Conservation (phyloP, 1,140 invertebrate species). For the Drosophila sturtevanti region DNA sequence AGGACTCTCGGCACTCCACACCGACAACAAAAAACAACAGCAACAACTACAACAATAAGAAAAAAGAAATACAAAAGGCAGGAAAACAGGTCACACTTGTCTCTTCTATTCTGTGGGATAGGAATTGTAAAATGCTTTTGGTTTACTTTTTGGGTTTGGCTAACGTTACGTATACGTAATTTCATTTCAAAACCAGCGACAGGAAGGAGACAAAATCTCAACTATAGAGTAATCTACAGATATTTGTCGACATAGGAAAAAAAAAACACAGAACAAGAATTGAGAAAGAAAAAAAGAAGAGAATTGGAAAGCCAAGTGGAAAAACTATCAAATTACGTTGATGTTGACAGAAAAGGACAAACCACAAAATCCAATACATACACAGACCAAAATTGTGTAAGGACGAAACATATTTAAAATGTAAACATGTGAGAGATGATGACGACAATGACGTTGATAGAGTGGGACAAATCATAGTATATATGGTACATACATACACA, state of each 20-base stretch:
- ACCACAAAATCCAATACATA: slow-evolving; percentile 47
- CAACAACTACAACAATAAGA: background rate
- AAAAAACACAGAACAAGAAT: slow-evolving; percentile 25
- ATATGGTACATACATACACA: background rate
- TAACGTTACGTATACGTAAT: slow-evolving; percentile 66
- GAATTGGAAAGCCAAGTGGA: slow-evolving; percentile 61
- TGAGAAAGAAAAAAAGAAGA: slow-evolving; percentile 24
- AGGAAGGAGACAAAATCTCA: background rate
- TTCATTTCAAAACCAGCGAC: slow-evolving; percentile 44
- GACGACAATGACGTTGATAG: slow-evolving; percentile 36
- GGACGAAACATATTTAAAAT: slow-evolving; percentile 64
- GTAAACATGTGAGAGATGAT: slow-evolving; percentile 43
- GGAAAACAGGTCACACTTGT: slow-evolving; percentile 13
- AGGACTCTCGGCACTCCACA: background rate
- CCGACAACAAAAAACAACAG: slow-evolving; percentile 17
- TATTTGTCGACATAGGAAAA: background rate
- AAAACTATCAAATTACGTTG: slow-evolving; percentile 76
- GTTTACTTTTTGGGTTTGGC: slow-evolving; percentile 32
- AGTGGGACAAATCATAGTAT: slow-evolving; percentile 23
- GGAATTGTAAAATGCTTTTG: slow-evolving; percentile 36
- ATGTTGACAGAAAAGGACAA: slow-evolving; percentile 53
- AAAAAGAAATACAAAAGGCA: background rate
- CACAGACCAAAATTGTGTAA: slow-evolving; percentile 45
- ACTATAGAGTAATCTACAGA: slow-evolving; percentile 9
- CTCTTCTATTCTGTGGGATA: slow-evolving; percentile 15